phyloP scores from a whole-genome alignment of 1,140 invertebrate genomes.

The Euschistus heros region DNA sequence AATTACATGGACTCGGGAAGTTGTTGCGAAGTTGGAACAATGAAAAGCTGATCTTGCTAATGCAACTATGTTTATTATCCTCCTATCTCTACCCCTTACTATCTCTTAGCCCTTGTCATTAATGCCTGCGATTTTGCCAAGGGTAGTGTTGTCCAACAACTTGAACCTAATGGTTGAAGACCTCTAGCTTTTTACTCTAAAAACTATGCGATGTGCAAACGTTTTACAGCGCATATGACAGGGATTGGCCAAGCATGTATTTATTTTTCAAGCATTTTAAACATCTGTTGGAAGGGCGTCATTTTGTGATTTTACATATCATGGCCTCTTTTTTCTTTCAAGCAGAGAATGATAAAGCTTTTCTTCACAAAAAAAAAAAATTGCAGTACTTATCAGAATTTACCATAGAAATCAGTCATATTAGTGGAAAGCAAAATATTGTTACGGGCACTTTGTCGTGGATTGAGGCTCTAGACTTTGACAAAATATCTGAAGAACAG shows the following conservation, averaged over 20 bases:
- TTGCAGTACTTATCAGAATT: not conserved
- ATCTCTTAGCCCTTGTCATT: not conserved
- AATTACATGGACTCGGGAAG: conserved; percentile 23
- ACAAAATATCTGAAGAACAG: not conserved
- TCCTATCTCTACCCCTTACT: not conserved
- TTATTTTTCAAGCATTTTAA: not conserved
- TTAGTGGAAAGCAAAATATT: not conserved
- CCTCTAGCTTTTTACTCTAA: conserved; percentile 16
- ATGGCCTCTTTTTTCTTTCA: not conserved
- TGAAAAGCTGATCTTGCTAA: conserved; percentile 23
- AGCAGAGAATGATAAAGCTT: not conserved
- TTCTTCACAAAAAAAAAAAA: not conserved
- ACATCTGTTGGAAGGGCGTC: not conserved
- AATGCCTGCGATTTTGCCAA: not conserved
- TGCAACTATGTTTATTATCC: conserved; percentile 21
- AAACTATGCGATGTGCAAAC: too few species aligned
- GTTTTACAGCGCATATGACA: too few species aligned
- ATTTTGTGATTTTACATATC: not conserved
- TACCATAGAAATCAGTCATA: not conserved
- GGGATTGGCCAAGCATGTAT: not conserved
- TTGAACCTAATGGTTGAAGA: not conserved
- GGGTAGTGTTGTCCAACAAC: conserved; percentile 13
- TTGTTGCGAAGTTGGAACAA: conserved; percentile 19
- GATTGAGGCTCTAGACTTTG: not conserved
- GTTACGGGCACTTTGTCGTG: not conserved